Evolutionary conservation across 92 coral and sea anemone species (phyloP), one percentile per base, ranked within the genome.

Genomic region (Diadumene lineata): DNA sequence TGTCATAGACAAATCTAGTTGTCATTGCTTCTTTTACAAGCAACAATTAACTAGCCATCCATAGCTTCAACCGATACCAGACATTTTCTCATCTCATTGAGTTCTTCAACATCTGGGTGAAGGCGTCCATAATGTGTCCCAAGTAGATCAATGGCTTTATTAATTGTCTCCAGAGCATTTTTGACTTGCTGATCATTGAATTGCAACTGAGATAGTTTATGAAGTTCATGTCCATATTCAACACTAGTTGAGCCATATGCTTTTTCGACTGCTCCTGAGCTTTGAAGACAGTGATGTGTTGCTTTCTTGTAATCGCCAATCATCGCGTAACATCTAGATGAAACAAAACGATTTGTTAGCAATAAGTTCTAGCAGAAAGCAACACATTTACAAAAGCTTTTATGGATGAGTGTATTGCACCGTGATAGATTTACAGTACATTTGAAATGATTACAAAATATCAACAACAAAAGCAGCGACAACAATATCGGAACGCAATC

Each of bases 151-250:
- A 80, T 79, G 19, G 96, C 96, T 63, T 84, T 85, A 78, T 94
- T 94, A 34, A 94, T 92, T n/a, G 87, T 93, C 13, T 87, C 56
- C 7, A 86, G 76, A 0, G 98, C 98, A 50, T 94, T 92, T 77
- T 88, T 92, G 78, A 85, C 83, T 56, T 94, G 94, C 24, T 88
- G 85, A 71, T 90, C 98, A 64, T 94, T 94, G 78, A 94, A 94
- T 18, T 92, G 82, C 66, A 94, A 76, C 75, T 92, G 97, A 0
- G 96, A 92, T 24, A 94, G 90, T 53, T 94, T 94, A 89, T 91
- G 96, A 43, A 94, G 96, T 57, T 94, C 98, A 74, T 94, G 93
- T 13, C 90, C 98, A 68, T 92, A 94, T 74, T 94, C 98, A 22
- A 94, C 92, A 77, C 98, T 94, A 30, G 93, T 82, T 18, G 97